Evolutionary conservation across 2,113 vertebrate species (phyloP), one percentile per base, ranked within the genome.

Genomic region (Potamarius usumacintae): DNA sequence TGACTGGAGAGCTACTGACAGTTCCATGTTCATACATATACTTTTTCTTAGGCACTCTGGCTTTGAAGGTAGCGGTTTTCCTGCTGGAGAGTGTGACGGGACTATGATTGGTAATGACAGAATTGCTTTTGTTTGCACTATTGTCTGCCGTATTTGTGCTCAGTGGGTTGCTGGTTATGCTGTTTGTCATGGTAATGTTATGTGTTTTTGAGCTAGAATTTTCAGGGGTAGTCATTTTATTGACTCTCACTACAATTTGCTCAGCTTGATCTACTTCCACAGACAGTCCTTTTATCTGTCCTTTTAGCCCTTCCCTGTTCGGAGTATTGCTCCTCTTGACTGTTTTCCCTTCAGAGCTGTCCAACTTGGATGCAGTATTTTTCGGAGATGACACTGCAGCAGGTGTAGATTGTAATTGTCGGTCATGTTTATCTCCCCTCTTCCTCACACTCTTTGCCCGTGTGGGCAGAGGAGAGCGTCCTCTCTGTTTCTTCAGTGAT

Each of bases 51-150:
- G 97, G 97, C 0, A 96, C 94, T 18, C 96, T 95, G 14, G 96
- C 96, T 92, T 98, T 98, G 88, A 98, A 98, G 0, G 97, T 97
- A 91, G 97, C 97, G 0, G 97, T 98, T 93, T 97, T 97, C 69
- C 97, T 95, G 88, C 96, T 98, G 30, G 94, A 88, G 90, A 94
- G 87, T 89, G 94, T 95, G 91, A 89, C 91, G 90, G 86, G 94
- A 94, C 91, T 93, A 91, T 90, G 95, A 93, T 87, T 93, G 91
- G 84, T 90, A 90, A 85, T 95, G 91, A 48, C 2, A 15, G 83
- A 69, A 42, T 67, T 86, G 57, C 50, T 86, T 87, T 88, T 88
- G 78, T 88, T 86, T 84, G 79, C 74, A 63, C 55, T 84, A 42
- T 84, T 86, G 69, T 60, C 65, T 72, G 83, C 42, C 77, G 58